phyloP scores from a whole-genome alignment of 2,888 invertebrate genomes.

The Phorcus lineatus region DNA sequence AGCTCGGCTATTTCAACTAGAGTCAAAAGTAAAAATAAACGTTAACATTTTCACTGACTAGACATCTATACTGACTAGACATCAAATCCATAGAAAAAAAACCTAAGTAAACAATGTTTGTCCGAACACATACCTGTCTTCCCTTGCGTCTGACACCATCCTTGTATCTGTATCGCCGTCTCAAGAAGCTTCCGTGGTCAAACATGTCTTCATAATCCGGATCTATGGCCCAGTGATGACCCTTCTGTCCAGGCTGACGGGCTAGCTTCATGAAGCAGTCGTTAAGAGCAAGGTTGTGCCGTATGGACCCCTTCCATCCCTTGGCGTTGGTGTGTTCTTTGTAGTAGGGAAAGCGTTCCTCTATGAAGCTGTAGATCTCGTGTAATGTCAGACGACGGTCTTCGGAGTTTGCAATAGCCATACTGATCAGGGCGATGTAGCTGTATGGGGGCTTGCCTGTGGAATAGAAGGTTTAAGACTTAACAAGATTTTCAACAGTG shows the following conservation, averaged over 20 bases:
- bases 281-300: constrained; percentile 70
- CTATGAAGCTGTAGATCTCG: constrained; percentile 67
- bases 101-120: too few relatives aligned
- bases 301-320: constrained; percentile 68
- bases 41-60: too few relatives aligned
- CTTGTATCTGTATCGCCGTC: constrained; percentile 66
- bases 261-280: constrained; percentile 69
- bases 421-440: constrained; percentile 67
- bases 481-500: too few relatives aligned
- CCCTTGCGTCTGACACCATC: constrained; percentile 46
- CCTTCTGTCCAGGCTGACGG: constrained; percentile 64
- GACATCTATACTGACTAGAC: too few relatives aligned
- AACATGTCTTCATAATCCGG: constrained; percentile 69
- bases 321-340: constrained; percentile 56
- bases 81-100: too few relatives aligned
- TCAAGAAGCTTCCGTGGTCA: constrained; percentile 67
- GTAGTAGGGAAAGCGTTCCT: constrained; percentile 63
- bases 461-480: too few relatives aligned
- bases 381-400: constrained; percentile 54
- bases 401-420: constrained; percentile 66
- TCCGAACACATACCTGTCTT: background rate
- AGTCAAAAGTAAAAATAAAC: too few relatives aligned
- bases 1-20: too few relatives aligned
- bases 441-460: constrained; percentile 66
- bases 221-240: constrained; percentile 68